Base-by-base conservation (phyloP, 2,888 invertebrate genomes). In the Drosophila neonasuta region DNA sequence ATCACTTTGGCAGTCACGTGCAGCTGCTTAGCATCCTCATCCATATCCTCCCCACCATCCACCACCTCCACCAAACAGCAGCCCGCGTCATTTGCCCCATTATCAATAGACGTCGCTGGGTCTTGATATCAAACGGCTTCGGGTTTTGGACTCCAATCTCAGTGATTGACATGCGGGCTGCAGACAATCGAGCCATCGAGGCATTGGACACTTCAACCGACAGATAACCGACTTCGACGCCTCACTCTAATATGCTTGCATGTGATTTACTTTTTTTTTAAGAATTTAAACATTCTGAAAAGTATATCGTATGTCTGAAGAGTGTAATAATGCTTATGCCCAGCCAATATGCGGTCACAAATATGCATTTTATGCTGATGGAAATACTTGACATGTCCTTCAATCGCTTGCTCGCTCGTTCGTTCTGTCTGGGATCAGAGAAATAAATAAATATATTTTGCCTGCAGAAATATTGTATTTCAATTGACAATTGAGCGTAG, bases 101-200 rank as follows among this genome's bases (percentile, higher is more conserved):
- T 80, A 83, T 83, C 84, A 71, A 65, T 65, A 72, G 67, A 65
- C 65, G 54, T 24, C 49, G 74, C 42, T 44, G 52, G 58, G 59
- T 48, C 36, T 36, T 36, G 61, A 77, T 74, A 73, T 73, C 74
- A 74, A 52, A 45, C 58, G 46, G 51, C 49, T 49, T 45, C n/a
- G 59, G 75, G 62, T 70, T 74, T 64, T 57, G 64, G 58, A 52
- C 59, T 72, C 56, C 77, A 79, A 82, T 82, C 85, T 77, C 86
- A 66, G 79, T 86, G 80, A 86, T 80, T 83, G 80, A 80, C 86
- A 80, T 86, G 86, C 80, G 80, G 80, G 80, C 45, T 58, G 74
- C 51, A 65, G 64, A 46, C 74, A 63, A 58, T 65, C 60, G 44
- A 71, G 45, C 49, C 44, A 54, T 24, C 57, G 54, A 70, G 55